Conservation (phyloP, 2,797 vertebrate species). For the Clarias fuscus region DNA sequence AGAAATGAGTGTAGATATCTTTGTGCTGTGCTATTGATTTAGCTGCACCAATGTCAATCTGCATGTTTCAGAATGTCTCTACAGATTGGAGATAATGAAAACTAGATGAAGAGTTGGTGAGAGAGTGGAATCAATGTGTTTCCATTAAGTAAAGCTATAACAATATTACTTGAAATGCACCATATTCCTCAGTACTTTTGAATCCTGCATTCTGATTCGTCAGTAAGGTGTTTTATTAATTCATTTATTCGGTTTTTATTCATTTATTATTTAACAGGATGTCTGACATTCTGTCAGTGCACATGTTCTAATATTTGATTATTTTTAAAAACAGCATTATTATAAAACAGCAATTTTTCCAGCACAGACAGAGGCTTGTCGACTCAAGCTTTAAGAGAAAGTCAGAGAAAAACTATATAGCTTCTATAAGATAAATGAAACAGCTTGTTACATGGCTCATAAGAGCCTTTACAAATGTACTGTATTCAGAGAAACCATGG, state of each 20-base stretch:
- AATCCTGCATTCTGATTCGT: not conserved
- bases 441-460: too few relatives aligned
- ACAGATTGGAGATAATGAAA: not conserved
- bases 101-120: constrained; percentile 17
- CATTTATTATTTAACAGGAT: not conserved
- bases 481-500: too few relatives aligned
- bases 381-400: too few relatives aligned
- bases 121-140: not conserved
- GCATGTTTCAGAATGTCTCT: not conserved
- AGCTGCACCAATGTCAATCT: constrained; percentile 53
- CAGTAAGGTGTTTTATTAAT: not conserved
- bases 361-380: not conserved
- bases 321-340: not conserved
- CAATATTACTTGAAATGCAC: not conserved
- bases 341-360: not conserved
- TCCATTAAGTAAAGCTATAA: not conserved
- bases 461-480: too few relatives aligned
- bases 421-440: too few relatives aligned
- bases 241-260: not conserved
- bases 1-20: not conserved
- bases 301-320: not conserved
- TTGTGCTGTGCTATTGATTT: constrained; percentile 67
- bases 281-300: not conserved
- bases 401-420: too few relatives aligned
- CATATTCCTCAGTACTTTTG: not conserved